Conservation (phyloP, 1,140 invertebrate species). For the Aphelinus atriplicis region DNA sequence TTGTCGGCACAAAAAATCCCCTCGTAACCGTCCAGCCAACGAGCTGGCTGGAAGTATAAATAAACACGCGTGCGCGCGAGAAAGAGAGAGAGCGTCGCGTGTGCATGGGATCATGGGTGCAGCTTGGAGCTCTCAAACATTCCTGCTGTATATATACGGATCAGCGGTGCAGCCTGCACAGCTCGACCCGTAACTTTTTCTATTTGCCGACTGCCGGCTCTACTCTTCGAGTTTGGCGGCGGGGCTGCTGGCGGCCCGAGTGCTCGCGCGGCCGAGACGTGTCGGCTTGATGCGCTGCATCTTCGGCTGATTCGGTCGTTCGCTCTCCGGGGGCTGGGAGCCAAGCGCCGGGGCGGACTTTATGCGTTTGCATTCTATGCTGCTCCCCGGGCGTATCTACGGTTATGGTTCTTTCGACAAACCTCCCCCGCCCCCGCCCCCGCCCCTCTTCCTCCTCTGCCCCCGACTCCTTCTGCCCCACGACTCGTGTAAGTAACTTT, state of each 20-base stretch:
- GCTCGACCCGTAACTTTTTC: slow-evolving; percentile 22
- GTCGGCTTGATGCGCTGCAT: slow-evolving; percentile 46
- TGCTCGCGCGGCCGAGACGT: slow-evolving; percentile 29
- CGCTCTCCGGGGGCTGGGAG: slow-evolving; percentile 41
- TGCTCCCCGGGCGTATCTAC: slow-evolving; percentile 55
- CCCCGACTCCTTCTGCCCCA: neutral
- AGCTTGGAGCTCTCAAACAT: no score
- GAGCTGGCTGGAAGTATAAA: no score
- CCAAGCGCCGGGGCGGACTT: slow-evolving; percentile 54
- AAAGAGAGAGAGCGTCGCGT: no score
- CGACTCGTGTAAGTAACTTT: neutral
- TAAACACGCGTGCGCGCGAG: no score
- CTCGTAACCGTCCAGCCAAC: no score
- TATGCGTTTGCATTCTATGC: slow-evolving; percentile 66
- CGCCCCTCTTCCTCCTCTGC: neutral
- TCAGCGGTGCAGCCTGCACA: no score
- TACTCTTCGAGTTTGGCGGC: neutral
- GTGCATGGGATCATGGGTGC: no score
- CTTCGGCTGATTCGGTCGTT: slow-evolving; percentile 47
- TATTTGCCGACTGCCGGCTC: slow-evolving; percentile 19
- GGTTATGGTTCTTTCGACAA: slow-evolving; percentile 61
- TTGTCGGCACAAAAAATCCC: no score
- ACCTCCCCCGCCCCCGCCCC: slow-evolving; percentile 42
- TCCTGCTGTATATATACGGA: no score
- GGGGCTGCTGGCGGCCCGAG: neutral